Evolutionary conservation across 2,797 vertebrate species (phyloP), one percentile per base, ranked within the genome.

Genomic region (Dipus sagitta): DNA sequence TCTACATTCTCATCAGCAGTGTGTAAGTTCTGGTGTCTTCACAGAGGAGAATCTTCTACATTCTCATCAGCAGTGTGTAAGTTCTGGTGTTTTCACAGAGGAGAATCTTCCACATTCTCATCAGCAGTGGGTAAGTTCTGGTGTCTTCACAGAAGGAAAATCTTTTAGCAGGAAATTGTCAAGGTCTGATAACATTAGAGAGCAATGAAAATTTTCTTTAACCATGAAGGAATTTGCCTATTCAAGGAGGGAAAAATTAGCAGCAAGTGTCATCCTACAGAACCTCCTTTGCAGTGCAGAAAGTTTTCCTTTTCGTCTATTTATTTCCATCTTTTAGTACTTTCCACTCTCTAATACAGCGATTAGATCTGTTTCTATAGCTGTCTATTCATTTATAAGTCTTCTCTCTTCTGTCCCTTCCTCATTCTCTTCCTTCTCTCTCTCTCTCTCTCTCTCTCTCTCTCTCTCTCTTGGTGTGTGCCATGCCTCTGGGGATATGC

Each of bases 251-350:
- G 20, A 79, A 20, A 47, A 2, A 34, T 47, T 24, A 76, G 12
- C 21, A 76, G 21, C 21, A 47, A 34, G 26, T n/a, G 10, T 21
- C 26, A 6, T 60, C 4, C 42, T 64, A 28, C 26, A 80, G 90
- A 83, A 77, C 77, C 47, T 94, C 47, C 77, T 30, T 32, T 74
- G 18, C 21, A 34, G 77, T 65, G 62, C 91, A 17, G 58, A 77
- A 82, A 23, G 4, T 38, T 94, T 81, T 68, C 38, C 38, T 86
- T 76, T 58, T 71, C 24, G 52, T 18, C 62, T 21, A 12, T 86
- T 85, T 90, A 34, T 88, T 52, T 85, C 47, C 38, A 70, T 72
- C 13, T 60, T 75, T 81, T 86, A 74, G 38, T 24, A 77, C 89
- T 89, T 89, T 12, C 70, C 18, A 62, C 9, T 91, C 72, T 60